Conservation (phyloP, 1,140 invertebrate genomes). For the Calephelis virginiensis region DNA sequence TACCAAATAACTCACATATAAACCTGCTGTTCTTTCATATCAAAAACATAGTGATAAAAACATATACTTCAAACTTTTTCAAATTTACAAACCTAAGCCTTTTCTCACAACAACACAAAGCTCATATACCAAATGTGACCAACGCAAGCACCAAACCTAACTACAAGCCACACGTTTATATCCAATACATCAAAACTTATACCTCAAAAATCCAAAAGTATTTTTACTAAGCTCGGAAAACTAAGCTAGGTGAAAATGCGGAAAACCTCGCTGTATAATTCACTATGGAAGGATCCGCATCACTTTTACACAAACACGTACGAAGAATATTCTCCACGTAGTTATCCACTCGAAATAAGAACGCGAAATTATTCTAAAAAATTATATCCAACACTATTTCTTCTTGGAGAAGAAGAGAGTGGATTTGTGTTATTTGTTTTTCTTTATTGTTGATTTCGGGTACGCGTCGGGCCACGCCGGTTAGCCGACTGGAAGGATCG, state of each 20-base stretch:
- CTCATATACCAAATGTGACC: no score
- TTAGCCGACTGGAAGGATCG: conserved; percentile 73
- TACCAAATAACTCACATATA: no score
- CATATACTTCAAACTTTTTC: neutral
- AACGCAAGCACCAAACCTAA: conserved; percentile 40
- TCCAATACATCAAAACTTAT: conserved; percentile 65
- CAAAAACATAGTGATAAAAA: no score
- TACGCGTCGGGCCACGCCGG: conserved; percentile 63
- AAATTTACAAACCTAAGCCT: conserved; percentile 35
- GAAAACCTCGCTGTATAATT: conserved; percentile 21
- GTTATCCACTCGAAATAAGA: conserved; percentile 64
- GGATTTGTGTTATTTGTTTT: conserved; percentile 49
- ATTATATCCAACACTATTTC: conserved; percentile 50
- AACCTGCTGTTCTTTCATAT: no score
- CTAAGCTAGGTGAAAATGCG: conserved; percentile 48
- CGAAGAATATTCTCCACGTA: conserved; percentile 50
- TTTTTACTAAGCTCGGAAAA: conserved; percentile 55
- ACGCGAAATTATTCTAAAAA: conserved; percentile 54
- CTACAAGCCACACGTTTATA: conserved; percentile 73
- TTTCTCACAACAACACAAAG: conserved; percentile 36
- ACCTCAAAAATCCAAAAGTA: conserved; percentile 54
- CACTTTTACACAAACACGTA: conserved; percentile 33
- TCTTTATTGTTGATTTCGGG: conserved; percentile 43
- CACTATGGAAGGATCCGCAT: conserved; percentile 35
- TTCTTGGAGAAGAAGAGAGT: conserved; percentile 64